phyloP scores from a whole-genome alignment of 2,797 vertebrate genomes.

The Orientallactaga sibirica region DNA sequence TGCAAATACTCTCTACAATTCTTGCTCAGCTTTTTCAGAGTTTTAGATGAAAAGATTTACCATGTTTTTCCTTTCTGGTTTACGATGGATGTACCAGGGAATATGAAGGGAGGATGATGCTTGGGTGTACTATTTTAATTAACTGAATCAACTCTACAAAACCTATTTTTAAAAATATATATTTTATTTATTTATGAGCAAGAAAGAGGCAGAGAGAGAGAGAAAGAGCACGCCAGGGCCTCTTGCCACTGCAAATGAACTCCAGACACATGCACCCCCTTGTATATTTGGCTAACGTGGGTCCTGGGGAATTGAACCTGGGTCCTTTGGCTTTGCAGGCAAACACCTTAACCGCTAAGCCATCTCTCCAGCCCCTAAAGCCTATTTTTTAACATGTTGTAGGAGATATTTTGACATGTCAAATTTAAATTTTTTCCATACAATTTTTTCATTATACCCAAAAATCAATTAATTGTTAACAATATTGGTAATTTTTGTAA shows the following conservation, averaged over 20 bases:
- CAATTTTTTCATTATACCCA: not conserved
- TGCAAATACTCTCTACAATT: constrained; percentile 76
- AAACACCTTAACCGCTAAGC: no score
- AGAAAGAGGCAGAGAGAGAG: no score
- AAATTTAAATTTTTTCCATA: not conserved
- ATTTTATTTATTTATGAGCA: no score
- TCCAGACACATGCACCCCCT: no score
- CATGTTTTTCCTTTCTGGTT: not conserved
- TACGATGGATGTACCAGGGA: not conserved
- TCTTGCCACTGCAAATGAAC: no score
- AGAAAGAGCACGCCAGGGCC: no score
- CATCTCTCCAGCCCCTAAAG: no score
- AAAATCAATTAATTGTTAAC: not conserved
- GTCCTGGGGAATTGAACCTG: no score
- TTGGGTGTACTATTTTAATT: not conserved
- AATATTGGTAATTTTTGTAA: constrained; percentile 15
- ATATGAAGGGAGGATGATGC: not conserved
- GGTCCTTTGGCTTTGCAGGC: no score
- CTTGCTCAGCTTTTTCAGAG: not conserved
- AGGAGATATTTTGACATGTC: not conserved
- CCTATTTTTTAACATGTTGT: not conserved
- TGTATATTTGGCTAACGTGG: no score
- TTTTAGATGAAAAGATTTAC: not conserved
- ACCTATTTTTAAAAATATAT: not conserved
- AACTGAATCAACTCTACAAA: not conserved